Base-by-base conservation (phyloP, 2,797 vertebrate genomes). In the Pyrocephalus nanus region DNA sequence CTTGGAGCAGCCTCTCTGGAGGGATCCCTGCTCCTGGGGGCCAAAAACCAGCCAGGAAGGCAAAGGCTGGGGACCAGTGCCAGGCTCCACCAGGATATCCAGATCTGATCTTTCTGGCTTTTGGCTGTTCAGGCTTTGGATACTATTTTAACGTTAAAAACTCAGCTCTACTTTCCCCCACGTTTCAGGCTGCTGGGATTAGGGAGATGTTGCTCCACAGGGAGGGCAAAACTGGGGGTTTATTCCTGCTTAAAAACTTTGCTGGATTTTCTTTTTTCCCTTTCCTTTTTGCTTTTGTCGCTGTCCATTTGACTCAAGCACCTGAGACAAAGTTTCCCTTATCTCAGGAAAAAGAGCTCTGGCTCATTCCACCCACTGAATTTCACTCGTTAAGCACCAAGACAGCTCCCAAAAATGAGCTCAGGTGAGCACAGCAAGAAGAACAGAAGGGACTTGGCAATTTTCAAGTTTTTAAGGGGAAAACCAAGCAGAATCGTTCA, bases 41-140 rank as follows among this genome's bases (percentile, higher is more conserved):
- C 38, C n/a, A 34, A 16, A 48, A 42, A 3, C 3, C 0, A 2
- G 9, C 27, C 12, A 7, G 14, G 48, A 53, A 48, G 34, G 38
- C 47, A 34, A 16, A 21, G 9, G 16, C 15, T 66, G 40, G 77
- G 48, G 23, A 2, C 14, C 17, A 0, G 27, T 12, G 19, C 2
- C 0, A 0, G 15, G 10, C 30, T 21, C 67, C 15, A 11, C 23
- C 11, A 18, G 42, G 15, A 14, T 13, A 29, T 2, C 66, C 64
- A 23, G 45, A 11, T 26, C n/a, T 61, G 38, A 9, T 3, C 60
- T 50, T 32, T 21, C 36, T 38, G 7, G 25, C 3, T 80, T 65
- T 62, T 26, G 47, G 21, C 30, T 34, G 5, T 50, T 79, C n/a
- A 26, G 43, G 15, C 32, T 65, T 73, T 22, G 2, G 3, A n/a